Base-by-base conservation (phyloP, 2,113 vertebrate species). In the Crotalus horridus region DNA sequence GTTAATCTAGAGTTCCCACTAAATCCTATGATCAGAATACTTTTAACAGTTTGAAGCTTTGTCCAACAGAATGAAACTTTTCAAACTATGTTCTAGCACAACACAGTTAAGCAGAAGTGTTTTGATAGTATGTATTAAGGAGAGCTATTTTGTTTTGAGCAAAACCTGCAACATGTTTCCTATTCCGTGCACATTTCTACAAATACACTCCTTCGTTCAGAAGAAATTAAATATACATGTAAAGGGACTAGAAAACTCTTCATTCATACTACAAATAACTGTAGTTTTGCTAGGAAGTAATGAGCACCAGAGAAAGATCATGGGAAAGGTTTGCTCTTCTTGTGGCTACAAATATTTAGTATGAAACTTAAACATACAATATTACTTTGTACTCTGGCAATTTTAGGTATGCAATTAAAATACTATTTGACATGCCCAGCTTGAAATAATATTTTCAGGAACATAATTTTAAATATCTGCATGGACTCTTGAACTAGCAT, bases 321-420 rank as follows among this genome's bases (percentile, higher is more conserved):
- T 13, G 21, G 21, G 24, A 4, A 46, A 21, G 2, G 55, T n/a
- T 2, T 86, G 91, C 20, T 33, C 6, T n/a, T 7, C 26, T 43
- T 69, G 11, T 55, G 11, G n/a, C 24, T 87, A 81, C 21, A 88
- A 17, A 91, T 64, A 51, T 33, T 46, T 55, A 61, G 15, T 13
- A 64, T 0, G 8, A 59, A 26, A 54, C 12, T 13, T 74, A 43
- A 87, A 64, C 26, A 15, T 1, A 64, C 29, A n/a, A 64, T 64
- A 46, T 74, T 92, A 81, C 74, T 93, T 51, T 29, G 53, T 95
- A 39, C 91, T 23, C 61, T 46, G 64, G 17, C 56, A 90, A 74
- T 93, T 64, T 64, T 39, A 64, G 48, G 3, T 87, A 74, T n/a
- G 24, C 55, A 91, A 93, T 96, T 86, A 88, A 85, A 94, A 20